Base-by-base conservation (phyloP, 2,888 invertebrate genomes). In the Troides aeacus region DNA sequence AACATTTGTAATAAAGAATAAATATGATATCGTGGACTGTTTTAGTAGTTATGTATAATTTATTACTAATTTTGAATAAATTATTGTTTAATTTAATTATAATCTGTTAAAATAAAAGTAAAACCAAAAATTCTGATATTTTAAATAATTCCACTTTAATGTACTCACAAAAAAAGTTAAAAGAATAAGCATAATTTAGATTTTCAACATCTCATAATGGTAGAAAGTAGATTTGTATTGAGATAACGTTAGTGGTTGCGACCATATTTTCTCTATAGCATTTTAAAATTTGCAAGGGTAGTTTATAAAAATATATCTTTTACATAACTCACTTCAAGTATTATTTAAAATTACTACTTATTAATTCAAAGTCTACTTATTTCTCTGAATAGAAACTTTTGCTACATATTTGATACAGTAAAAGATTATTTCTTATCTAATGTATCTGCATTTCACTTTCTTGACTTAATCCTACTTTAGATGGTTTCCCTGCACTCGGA, bases 141-240 rank as follows among this genome's bases (percentile, higher is more conserved):
- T 10, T 39, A 39, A 39, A 39, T 7, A 39, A 39, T n/a, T 53
- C 46, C 62, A 62, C 62, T 62, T 62, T 50, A 62, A 50, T 24
- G 50, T 62, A 62, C 18, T 24, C 24, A 53, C 50, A 24, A 42
- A 62, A 8, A 21, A 57, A 7, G 5, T 15, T 57, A 3, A 57
- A 21, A 8, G 6, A 57, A n/a, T 6, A 6, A 21, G 57, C 57
- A 57, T 57, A 21, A 57, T 57, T 21, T 57, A 18, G 4, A 21
- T 2, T 50, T 68, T 50, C 23, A 10, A 39, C 59, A 64, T 50
- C 39, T 68, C 30, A 53, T 60, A 53, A 36, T 42, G 36, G 42
- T 69, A 61, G 69, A 61, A 64, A 24, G 60, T 69, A 69, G 64
- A 42, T 57, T 61, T 56, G 66, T 63, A 63, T 53, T 56, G 30